These are phyloP conservation scores for Botia almorhae DNA, from an alignment of 2,797 vertebrate genomes.

Conservation along the genomic window DNA sequence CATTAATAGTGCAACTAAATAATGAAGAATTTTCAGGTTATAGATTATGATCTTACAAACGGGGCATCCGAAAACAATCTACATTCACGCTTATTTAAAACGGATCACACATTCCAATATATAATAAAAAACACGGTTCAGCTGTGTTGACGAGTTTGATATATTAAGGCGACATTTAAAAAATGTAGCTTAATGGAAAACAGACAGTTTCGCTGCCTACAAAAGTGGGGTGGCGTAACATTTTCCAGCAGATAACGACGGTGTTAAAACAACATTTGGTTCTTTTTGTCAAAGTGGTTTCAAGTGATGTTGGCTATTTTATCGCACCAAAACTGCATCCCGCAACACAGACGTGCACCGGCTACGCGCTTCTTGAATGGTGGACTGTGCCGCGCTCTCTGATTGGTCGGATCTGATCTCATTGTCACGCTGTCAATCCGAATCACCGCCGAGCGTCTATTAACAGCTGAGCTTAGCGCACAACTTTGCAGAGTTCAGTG, in stretches of 20 bases:
- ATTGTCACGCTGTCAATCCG: slow-evolving; percentile 90
- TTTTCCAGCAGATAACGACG: background rate
- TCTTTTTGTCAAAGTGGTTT: slow-evolving; percentile 54
- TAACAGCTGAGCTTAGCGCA: slow-evolving; percentile 76
- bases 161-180: no score
- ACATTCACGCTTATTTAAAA: no score
- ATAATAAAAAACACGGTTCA: no score
- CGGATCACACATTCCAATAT: no score
- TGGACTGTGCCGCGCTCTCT: slow-evolving; percentile 68
- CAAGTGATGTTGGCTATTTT: background rate
- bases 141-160: no score
- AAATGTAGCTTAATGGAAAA: no score
- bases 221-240: background rate
- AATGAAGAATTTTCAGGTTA: no score
- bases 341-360: background rate
- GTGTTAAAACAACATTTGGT: slow-evolving; percentile 19
- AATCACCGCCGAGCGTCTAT: slow-evolving; percentile 80
- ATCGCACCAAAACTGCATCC: slow-evolving; percentile 21
- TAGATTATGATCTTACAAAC: no score
- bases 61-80: no score
- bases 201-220: background rate
- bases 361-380: slow-evolving; percentile 44
- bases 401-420: slow-evolving; percentile 85
- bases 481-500: slow-evolving; percentile 79
- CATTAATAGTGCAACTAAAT: background rate